Percentiles rank a stretch among this genome's conserved stretches.
Conservation (phyloP, 1,140 invertebrate genomes). For the Hypsibius dujardini region DNA sequence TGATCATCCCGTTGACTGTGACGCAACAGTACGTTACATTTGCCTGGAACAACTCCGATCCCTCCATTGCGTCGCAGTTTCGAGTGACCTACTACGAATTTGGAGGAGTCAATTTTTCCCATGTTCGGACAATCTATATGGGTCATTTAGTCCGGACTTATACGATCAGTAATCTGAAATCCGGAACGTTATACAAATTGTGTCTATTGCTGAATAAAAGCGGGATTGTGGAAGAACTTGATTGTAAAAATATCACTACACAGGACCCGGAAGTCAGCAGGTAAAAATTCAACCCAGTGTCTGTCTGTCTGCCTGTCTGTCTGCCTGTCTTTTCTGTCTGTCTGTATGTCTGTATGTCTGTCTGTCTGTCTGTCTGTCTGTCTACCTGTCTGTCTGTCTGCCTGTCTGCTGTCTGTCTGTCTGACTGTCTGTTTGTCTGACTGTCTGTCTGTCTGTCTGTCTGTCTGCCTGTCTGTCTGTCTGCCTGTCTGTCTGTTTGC, state of each 20-base stretch:
- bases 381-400: not conserved
- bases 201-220: conserved; percentile 28
- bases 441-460: too few relatives aligned
- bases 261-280: not conserved
- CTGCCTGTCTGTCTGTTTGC: not conserved
- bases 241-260: conserved; percentile 1
- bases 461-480: too few relatives aligned
- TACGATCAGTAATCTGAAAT: conserved; percentile 33
- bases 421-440: too few relatives aligned
- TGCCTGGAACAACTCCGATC: conserved; percentile 15
- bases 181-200: conserved; percentile 34
- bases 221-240: conserved; percentile 8
- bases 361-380: not conserved
- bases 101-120: not conserved
- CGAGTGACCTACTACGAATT: not conserved
- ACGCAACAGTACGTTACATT: conserved; percentile 13
- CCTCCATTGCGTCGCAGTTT: conserved; percentile 17
- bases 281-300: not conserved
- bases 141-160: conserved; percentile 29
- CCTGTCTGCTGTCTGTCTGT: too few relatives aligned
- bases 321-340: not conserved
- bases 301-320: not conserved
- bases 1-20: conserved; percentile 9
- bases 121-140: conserved; percentile 15
- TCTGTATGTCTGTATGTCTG: not conserved